Base-by-base conservation (phyloP, 1,140 invertebrate genomes). In the Trachymyrmex septentrionalis region DNA sequence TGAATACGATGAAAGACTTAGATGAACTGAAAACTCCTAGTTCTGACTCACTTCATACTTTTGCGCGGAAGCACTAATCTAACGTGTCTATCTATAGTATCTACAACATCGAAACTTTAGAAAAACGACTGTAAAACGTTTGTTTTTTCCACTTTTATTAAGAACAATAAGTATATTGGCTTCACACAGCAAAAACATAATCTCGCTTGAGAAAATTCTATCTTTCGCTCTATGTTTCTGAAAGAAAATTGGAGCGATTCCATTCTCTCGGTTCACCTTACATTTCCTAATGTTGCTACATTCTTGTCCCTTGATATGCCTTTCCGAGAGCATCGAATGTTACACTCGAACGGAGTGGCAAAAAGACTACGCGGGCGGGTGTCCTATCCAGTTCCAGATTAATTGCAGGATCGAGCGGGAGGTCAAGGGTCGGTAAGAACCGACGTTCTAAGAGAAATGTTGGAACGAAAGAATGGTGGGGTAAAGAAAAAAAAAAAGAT, bases 371-470 rank as follows among this genome's bases (percentile, higher is more conserved):
- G 21, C 71, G 64, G 57, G 53, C 86, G 86, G 72, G 85, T 73
- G 75, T 93, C 90, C 93, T 90, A 94, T 93, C 93, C 93, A 92
- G 93, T 94, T 94, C 88, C 92, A 92, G 91, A 94, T 95, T 94
- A 94, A 95, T 95, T 94, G 92, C 91, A 89, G 90, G 90, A 93
- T 93, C 88, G 87, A 89, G 85, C 89, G 66, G 85, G 80, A 93
- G 92, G 90, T 94, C 92, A 92, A 90, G 92, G 92, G 90, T 93
- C 91, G 88, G 73, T 85, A 69, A 64, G 69, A 55, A 86, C 30
- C 69, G 48, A 61, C 67, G 24, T 59, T 16, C 19, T 59, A 24
- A 19, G 80, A 27, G 30, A 34, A 9, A 71, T 44, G 34, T 59
- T 59, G n/a, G 34, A 61, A 71, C 34, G 50, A 69, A n/a, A 21